Evolutionary conservation across 2,113 vertebrate genomes (phyloP).

Genomic region (Anseranas semipalmata): DNA sequence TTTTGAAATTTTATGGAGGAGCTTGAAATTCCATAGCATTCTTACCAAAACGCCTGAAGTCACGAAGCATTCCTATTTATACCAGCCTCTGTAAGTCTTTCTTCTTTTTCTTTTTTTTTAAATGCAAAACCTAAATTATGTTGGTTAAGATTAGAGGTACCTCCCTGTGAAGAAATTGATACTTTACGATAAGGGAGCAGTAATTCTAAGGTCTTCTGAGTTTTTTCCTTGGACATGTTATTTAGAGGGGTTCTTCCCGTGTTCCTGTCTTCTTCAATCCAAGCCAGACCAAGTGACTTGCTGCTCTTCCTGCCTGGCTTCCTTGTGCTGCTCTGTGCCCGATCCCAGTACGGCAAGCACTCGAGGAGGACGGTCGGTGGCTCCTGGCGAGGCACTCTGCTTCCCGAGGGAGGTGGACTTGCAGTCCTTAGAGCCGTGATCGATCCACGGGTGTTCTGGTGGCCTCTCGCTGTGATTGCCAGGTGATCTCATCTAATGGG

Average conservation of each 20-base stretch:
- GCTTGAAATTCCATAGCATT: conserved; percentile 13
- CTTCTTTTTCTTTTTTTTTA: background rate
- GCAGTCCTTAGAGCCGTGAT: background rate
- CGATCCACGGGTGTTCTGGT: background rate
- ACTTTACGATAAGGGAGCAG: background rate
- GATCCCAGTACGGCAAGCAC: accelerated
- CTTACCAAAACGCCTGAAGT: conserved; percentile 13
- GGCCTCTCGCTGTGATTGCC: background rate
- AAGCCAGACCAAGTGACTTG: background rate
- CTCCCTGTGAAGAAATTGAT: conserved; percentile 29
- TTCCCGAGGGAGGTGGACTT: background rate
- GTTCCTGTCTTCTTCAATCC: background rate
- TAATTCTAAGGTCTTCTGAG: conserved; percentile 7
- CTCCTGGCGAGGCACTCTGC: accelerated
- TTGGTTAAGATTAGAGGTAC: conserved; percentile 31
- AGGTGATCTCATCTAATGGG: conserved; percentile 30
- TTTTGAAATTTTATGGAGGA: background rate
- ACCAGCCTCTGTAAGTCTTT: background rate
- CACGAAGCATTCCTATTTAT: background rate
- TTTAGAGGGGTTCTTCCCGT: background rate
- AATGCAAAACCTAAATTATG: conserved; percentile 37
- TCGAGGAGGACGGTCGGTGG: background rate
- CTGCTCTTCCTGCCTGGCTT: background rate
- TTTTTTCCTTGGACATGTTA: background rate
- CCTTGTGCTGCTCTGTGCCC: background rate